A percentile compares a stretch with the other conserved stretches of the same genome.
These are phyloP conservation scores for Gavialis gangeticus DNA, from an alignment of 2,113 vertebrate species.

Conservation along the genomic window DNA sequence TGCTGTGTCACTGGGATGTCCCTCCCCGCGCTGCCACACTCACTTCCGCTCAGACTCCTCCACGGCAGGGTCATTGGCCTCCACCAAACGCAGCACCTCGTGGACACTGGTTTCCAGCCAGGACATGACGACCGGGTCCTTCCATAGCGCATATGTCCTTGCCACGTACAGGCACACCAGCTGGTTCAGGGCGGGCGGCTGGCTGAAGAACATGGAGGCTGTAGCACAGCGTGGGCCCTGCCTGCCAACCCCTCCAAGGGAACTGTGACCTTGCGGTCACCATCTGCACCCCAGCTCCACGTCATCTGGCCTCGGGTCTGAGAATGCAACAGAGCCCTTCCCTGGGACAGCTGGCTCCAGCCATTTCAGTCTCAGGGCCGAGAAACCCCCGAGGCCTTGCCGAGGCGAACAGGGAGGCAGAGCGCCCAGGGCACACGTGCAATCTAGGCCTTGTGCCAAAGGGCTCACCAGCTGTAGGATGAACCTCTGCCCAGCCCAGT, in stretches of 20 bases:
- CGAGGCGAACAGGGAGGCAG: conserved; percentile 36
- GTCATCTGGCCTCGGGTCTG: not conserved
- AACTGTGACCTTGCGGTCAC: not conserved
- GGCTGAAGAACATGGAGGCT: conserved; percentile 74
- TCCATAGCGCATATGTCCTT: conserved; percentile 90
- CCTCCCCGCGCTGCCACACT: not conserved
- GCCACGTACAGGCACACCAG: conserved; percentile 91
- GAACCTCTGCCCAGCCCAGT: conserved; percentile 43
- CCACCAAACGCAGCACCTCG: conserved; percentile 86
- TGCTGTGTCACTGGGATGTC: accelerated
- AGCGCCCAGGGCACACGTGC: not conserved
- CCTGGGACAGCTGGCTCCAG: no score
- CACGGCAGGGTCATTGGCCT: conserved; percentile 83
- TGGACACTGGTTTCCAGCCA: conserved; percentile 92
- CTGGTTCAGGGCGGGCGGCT: conserved; percentile 89
- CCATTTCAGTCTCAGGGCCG: not conserved
- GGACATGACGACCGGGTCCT: conserved; percentile 87
- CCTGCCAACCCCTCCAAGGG: not conserved
- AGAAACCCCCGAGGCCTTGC: not conserved
- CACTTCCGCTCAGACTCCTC: conserved; percentile 90
- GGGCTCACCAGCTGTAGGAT: not conserved
- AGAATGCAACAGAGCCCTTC: no score
- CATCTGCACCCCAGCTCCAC: not conserved
- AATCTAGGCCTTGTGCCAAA: accelerated
- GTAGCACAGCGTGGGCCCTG: not conserved